These are phyloP conservation scores for Pelmatolapia mariae DNA, from an alignment of 2,113 vertebrate species.

Conservation along the genomic window DNA sequence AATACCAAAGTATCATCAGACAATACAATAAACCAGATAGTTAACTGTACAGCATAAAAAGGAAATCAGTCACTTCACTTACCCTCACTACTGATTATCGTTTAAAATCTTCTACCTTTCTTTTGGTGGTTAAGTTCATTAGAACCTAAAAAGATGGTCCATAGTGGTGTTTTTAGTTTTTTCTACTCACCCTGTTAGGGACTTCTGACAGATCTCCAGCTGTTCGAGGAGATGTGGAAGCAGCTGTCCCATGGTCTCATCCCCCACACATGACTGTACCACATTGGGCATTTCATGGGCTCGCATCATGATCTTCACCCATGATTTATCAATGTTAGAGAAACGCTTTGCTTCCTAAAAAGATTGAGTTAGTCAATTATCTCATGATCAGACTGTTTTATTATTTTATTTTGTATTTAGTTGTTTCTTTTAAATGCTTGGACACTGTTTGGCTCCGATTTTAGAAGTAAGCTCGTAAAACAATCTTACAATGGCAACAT, in stretches of 20 bases:
- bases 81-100: rapidly evolving
- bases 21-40: background rate
- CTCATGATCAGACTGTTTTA: background rate
- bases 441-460: rapidly evolving
- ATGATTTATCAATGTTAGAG: slow-evolving; percentile 95
- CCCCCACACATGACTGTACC: slow-evolving; percentile 89
- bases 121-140: background rate
- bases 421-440: background rate
- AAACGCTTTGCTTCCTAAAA: slow-evolving; percentile 92
- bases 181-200: slow-evolving; percentile 87
- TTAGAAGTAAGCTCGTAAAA: background rate
- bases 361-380: background rate
- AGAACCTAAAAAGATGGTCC: background rate
- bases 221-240: slow-evolving; percentile 92
- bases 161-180: background rate
- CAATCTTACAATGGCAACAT: background rate
- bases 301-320: slow-evolving; percentile 95
- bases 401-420: background rate
- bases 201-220: slow-evolving; percentile 96
- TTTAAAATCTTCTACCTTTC: background rate
- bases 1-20: background rate
- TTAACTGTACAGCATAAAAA: background rate
- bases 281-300: slow-evolving; percentile 91
- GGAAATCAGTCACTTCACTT: background rate
- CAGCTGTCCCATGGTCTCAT: slow-evolving; percentile 92